phyloP scores from a whole-genome alignment of 2,797 vertebrate genomes.

The Myotis findleyi region DNA sequence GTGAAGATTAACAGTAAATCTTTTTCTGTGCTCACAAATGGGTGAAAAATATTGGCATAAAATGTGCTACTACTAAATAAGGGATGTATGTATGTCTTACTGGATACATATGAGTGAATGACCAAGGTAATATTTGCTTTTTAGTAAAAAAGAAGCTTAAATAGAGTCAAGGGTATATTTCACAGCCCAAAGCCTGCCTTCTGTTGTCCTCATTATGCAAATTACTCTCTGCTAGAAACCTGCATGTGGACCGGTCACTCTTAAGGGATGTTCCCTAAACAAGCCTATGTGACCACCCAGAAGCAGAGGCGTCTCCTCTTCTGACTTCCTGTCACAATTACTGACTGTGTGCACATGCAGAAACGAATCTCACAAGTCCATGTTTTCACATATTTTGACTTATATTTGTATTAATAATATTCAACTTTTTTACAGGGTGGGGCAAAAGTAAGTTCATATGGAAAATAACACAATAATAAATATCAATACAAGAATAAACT shows the following conservation, averaged over 20 bases:
- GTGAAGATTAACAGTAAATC: constrained; percentile 39
- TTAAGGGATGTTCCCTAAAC: neutral
- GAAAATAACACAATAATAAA: neutral
- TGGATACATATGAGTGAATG: neutral
- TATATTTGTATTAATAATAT: neutral
- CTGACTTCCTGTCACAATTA: neutral
- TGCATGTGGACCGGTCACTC: neutral
- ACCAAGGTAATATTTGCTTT: neutral
- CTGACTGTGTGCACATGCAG: neutral
- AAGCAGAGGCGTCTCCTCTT: neutral
- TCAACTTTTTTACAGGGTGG: neutral
- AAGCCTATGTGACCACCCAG: neutral
- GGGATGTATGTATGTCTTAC: neutral
- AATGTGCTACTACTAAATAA: constrained; percentile 4
- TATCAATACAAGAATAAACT: neutral
- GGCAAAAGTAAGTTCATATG: neutral
- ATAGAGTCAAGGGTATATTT: neutral
- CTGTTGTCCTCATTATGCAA: neutral
- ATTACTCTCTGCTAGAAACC: neutral
- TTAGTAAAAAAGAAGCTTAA: neutral
- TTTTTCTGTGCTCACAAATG: constrained; percentile 50
- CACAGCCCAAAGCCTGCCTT: neutral
- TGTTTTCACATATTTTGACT: constrained; percentile 1
- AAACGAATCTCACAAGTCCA: neutral
- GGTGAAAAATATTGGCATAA: constrained; percentile 13